Evolutionary conservation across 2,113 vertebrate genomes (phyloP), one percentile per base, ranked within the genome.

Genomic region (Aix galericulata): DNA sequence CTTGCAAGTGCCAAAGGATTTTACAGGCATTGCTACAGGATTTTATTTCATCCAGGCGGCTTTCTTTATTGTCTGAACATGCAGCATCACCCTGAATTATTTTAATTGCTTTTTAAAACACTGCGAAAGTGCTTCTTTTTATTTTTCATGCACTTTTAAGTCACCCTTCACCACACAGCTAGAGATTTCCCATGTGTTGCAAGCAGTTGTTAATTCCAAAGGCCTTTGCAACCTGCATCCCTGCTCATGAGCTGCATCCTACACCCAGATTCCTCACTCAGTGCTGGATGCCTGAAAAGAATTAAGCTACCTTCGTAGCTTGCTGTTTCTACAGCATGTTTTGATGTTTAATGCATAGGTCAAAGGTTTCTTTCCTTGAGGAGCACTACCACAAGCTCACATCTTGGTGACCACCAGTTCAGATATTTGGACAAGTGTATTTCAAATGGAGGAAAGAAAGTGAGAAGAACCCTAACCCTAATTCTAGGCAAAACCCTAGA

Each of bases 261-360:
- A 1, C 18, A 22, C 32, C 1, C 6, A 31, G 32, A 72, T 34
- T n/a, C 52, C 27, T 17, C 2, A 9, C 44, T 27, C 29, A 40
- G 5, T 31, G 10, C 11, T 17, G n/a, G 25, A 25, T 25, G 13
- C 29, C 55, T 58, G 14, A 46, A 5, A 58, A 50, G 56, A 67
- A 6, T 5, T 12, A 48, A 44, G 17, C 52, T 73, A 53, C 21
- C 26, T 26, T 82, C 3, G 1, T 26, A 40, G 22, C 21, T 16
- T 2, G 9, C 17, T 40, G 17, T 14, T 63, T 18, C 46, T 13
- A 4, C 1, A 1, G 6, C 13, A 17, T 0, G 2, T 4, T 60
- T 23, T 50, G 42, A 55, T 17, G n/a, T 13, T 52, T 34, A 3
- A 14, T 2, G 5, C 10, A 6, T 8, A 40, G 8, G 14, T 20